Evolutionary conservation across 53 echinoderm and acorn worm species (phyloP), one percentile per base, ranked within the genome.

Genomic region (Echinometra lucunter): DNA sequence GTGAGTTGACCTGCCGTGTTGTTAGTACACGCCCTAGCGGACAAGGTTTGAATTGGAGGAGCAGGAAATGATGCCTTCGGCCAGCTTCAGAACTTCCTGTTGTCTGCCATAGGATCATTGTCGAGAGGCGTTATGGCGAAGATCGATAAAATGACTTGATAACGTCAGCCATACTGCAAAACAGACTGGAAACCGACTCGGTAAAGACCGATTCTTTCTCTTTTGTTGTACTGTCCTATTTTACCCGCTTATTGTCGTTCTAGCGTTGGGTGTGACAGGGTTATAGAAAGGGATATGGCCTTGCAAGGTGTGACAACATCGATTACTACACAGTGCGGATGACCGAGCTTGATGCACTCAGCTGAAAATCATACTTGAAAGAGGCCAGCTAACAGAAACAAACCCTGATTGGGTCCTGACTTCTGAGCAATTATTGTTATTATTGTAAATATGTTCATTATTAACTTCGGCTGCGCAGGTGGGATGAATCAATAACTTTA

Each of bases 81-180:
- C 85, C n/a, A 11, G 27, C 30, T 85, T 28, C 85, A 3, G 45
- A 28, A 30, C 49, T 85, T 85, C 85, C 53, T 85, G 85, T 28
- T 85, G 30, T 47, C 49, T 85, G n/a, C 45, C 13, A n/a, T 45
- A 18, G 49, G 45, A 49, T 15, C 85, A 85, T 85, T 85, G 85
- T 85, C 27, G n/a, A 28, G 53, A 47, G 53, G 53, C 49, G 85
- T 85, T 85, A 47, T 13, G n/a, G 85, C 49, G 53, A 28, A 49
- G 85, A 85, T 85, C 85, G 13, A 85, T 85, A 85, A n/a, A 45
- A 85, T 85, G 45, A 49, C 85, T 85, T 49, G 85, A n/a, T n/a
- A n/a, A n/a, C n/a, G n/a, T n/a, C n/a, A n/a, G n/a, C n/a, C n/a
- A n/a, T n/a, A n/a, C n/a, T n/a, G n/a, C n/a, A n/a, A n/a, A n/a